Percentiles rank a stretch among this genome's conserved stretches.
Conservation (phyloP, 2,797 vertebrate species). For the Chiroxiphia lanceolata region DNA sequence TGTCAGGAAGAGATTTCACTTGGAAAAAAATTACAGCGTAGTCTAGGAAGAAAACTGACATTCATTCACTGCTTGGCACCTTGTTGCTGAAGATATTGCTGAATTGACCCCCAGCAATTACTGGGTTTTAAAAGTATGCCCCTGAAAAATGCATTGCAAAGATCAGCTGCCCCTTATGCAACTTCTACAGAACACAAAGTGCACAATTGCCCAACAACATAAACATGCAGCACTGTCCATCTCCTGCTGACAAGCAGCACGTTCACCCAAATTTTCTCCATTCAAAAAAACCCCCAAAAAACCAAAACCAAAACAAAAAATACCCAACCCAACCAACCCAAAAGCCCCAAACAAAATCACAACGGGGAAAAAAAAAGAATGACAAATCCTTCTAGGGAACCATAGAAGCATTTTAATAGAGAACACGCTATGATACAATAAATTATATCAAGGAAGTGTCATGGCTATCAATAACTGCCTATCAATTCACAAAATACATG, state of each 20-base stretch:
- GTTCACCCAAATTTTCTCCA: neutral
- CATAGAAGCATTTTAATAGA: neutral
- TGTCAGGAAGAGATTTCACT: neutral
- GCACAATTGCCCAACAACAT: neutral
- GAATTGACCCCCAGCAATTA: neutral
- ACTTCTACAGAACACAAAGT: neutral
- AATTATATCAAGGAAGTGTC: neutral
- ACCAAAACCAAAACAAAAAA: neutral
- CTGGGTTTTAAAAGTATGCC: neutral
- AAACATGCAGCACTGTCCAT: neutral
- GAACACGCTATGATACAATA: neutral
- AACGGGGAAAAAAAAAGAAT: accelerated
- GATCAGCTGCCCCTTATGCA: neutral
- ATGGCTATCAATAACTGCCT: neutral
- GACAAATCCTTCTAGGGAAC: neutral
- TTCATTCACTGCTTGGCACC: neutral
- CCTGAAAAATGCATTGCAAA: neutral
- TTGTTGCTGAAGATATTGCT: neutral
- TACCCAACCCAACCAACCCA: neutral
- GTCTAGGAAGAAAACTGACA: neutral
- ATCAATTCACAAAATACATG: neutral
- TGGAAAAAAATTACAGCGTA: neutral
- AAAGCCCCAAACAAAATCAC: neutral
- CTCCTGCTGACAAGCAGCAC: neutral
- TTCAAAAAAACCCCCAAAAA: neutral